A percentile compares a stretch with the other conserved stretches of the same genome.
These are phyloP conservation scores for Adineta ricciae DNA, from an alignment of 2,888 invertebrate species.

Conservation along the genomic window DNA sequence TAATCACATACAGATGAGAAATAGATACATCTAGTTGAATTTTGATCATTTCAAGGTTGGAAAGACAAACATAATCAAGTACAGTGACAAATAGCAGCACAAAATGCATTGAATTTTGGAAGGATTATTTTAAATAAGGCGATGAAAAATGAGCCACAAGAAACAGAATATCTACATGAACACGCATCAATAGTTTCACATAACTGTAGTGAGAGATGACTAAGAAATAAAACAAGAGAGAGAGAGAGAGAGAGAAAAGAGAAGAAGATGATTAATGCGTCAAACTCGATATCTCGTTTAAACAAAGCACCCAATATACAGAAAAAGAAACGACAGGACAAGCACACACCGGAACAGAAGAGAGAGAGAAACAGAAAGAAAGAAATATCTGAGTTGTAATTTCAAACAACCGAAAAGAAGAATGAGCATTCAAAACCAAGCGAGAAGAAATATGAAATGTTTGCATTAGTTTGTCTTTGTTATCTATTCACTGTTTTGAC, in stretches of 20 bases:
- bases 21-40: not conserved
- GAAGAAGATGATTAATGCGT: not conserved
- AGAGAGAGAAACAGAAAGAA: not conserved
- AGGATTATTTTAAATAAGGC: not conserved
- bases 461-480: not conserved
- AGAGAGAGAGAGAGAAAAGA: not conserved
- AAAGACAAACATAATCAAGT: conserved; percentile 8
- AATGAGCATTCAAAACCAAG: not conserved
- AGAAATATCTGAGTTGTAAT: not conserved
- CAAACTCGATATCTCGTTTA: not conserved
- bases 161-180: not conserved
- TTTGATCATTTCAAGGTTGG: conserved; percentile 1
- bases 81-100: not conserved
- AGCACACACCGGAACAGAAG: not conserved
- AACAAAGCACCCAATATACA: not conserved
- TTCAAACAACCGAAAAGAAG: not conserved
- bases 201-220: not conserved
- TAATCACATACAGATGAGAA: not conserved
- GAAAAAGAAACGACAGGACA: not conserved
- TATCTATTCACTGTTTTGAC: conserved; percentile 15
- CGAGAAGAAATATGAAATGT: not conserved
- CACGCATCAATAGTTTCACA: not conserved
- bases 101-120: not conserved
- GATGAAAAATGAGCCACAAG: not conserved
- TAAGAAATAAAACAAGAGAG: too few relatives aligned